Conservation (phyloP, 2,797 vertebrate species). For the Coluber constrictor region DNA sequence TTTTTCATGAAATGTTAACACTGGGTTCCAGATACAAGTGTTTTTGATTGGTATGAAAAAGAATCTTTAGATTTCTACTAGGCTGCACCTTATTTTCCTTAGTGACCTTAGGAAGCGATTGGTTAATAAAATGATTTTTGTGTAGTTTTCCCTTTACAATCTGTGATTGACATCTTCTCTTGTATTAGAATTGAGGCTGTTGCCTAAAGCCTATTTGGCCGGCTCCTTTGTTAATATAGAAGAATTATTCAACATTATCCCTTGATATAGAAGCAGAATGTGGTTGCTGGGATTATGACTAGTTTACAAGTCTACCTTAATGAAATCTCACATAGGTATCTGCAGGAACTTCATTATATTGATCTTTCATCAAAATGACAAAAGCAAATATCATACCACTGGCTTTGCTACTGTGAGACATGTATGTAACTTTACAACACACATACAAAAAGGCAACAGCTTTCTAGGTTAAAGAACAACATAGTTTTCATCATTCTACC, state of each 20-base stretch:
- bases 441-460: not conserved
- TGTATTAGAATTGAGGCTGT: not conserved
- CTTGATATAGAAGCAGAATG: not conserved
- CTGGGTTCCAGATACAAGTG: not conserved
- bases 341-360: not conserved
- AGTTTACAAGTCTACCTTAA: not conserved
- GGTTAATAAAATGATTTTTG: not conserved
- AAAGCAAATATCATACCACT: not conserved
- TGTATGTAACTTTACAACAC: not conserved
- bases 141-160: not conserved
- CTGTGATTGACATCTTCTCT: not conserved
- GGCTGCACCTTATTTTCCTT: not conserved
- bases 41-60: not conserved
- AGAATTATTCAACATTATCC: not conserved
- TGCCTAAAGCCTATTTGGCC: not conserved
- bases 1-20: not conserved
- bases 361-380: not conserved
- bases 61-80: not conserved
- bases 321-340: not conserved
- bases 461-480: not conserved
- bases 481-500: not conserved
- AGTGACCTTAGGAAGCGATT: not conserved
- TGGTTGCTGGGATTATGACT: not conserved
- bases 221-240: not conserved
- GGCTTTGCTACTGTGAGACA: not conserved